Base-by-base conservation (phyloP, 2,888 invertebrate species). In the Pammene aurita region DNA sequence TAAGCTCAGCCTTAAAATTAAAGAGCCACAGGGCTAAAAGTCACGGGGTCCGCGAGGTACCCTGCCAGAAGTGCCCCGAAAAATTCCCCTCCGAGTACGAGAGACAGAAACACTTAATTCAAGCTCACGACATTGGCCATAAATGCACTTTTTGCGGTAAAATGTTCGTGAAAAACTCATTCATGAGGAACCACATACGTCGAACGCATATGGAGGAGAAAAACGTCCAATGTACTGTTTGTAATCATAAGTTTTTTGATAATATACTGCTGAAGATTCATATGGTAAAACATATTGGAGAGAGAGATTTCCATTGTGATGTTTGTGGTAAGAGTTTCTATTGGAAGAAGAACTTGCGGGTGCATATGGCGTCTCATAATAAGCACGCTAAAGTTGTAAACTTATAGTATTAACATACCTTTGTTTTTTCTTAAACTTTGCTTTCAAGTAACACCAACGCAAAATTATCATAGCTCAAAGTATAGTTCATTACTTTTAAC, bases 261-360 rank as follows among this genome's bases (percentile, higher is more conserved):
- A 78, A 78, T 46, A 77, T 79, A 0, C 72, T 80, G 2, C 68
- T 84, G 41, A 84, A 80, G 42, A 74, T 81, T 5, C 93, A 93
- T 71, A 87, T 88, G 79, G 86, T 86, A n/a, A 87, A 86, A 42
- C 93, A 93, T 77, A 82, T 85, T 11, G 88, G 87, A 7, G 91
- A 92, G 5, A 85, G 87, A 7, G 85, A 86, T 11, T 92, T 92
- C 71, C 87, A 92, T 61, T 94, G 94, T 71, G 92, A 94, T 60
- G 80, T 93, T 2, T 94, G 94, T 72, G 90, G 92, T 0, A 92
- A 91, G 66, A 90, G 90, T 74, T 91, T 93, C 70, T 84, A 90
- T n/a, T 92, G 93, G 73, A 92, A 92, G 72, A 94, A 93, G 67
- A 93, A 94, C 74, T 80, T 94, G 54, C 89, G 88, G 35, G 88